Percentiles rank a stretch among this genome's conserved stretches.
These are phyloP conservation scores for Sipunculus nudus DNA, from an alignment of 2,888 invertebrate genomes.

Conservation along the genomic window DNA sequence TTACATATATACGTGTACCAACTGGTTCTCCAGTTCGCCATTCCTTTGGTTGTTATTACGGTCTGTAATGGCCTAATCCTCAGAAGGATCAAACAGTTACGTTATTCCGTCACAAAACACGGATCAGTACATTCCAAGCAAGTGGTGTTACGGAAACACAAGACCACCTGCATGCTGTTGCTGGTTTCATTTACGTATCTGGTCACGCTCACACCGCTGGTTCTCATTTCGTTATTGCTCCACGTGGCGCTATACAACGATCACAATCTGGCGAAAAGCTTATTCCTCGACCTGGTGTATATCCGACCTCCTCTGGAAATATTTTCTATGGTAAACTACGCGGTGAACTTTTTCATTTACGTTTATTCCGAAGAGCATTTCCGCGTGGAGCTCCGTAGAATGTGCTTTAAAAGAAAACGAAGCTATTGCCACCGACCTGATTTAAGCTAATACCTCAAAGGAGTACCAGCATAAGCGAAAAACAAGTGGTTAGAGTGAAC, in stretches of 20 bases:
- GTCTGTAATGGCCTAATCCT: conserved; percentile 53
- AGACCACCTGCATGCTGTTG: conserved; percentile 54
- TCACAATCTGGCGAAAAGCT: conserved; percentile 18
- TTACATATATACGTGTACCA: conserved; percentile 57
- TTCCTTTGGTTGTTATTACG: conserved; percentile 54
- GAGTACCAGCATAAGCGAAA: no score
- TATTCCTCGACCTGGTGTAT: conserved; percentile 38
- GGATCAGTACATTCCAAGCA: no score
- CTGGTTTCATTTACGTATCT: conserved; percentile 53
- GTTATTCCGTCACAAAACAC: conserved; percentile 13
- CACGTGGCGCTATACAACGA: conserved; percentile 39
- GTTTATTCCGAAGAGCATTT: conserved; percentile 53
- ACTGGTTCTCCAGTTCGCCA: conserved; percentile 47
- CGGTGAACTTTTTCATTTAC: conserved; percentile 56
- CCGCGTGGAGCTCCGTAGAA: conserved; percentile 45
- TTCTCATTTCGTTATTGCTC: conserved; percentile 46
- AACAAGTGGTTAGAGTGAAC: no score
- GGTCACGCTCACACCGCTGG: conserved; percentile 48
- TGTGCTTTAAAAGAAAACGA: no score
- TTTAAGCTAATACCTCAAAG: no score
- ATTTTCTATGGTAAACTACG: conserved; percentile 52
- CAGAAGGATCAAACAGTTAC: conserved; percentile 44
- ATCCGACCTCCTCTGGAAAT: conserved; percentile 42
- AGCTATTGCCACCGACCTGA: no score
- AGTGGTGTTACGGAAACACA: no score